These are phyloP conservation scores for Acrocyrtus sp. DNA, from an alignment of 2,888 invertebrate genomes.

Conservation along the genomic window DNA sequence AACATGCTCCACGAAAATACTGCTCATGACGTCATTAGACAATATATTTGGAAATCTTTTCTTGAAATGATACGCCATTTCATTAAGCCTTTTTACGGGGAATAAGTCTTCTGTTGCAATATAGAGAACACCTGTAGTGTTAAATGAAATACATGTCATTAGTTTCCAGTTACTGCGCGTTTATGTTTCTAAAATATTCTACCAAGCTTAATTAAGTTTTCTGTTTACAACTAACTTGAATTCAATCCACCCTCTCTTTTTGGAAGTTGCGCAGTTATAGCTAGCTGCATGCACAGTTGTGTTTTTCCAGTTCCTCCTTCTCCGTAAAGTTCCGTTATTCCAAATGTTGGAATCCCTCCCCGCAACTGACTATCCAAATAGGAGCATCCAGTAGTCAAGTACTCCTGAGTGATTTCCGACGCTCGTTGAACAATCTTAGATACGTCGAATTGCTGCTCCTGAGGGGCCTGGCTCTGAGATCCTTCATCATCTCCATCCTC, in stretches of 20 bases:
- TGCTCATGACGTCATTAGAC: constrained; percentile 66
- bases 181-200: neutral
- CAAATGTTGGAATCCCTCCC: constrained; percentile 77
- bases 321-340: constrained; percentile 83
- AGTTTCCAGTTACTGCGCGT: neutral
- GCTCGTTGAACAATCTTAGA: constrained; percentile 17
- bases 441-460: constrained; percentile 5
- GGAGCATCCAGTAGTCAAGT: constrained; percentile 70
- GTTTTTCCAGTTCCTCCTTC: constrained; percentile 85
- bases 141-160: neutral
- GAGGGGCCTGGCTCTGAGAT: neutral
- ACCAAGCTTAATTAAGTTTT: neutral
- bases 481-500: neutral
- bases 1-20: constrained; percentile 76
- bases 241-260: constrained; percentile 69
- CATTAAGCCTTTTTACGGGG: constrained; percentile 74
- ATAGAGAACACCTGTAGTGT: constrained; percentile 72
- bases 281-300: constrained; percentile 79
- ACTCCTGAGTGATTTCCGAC: constrained; percentile 39
- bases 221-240: constrained; percentile 66
- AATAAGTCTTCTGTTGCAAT: constrained; percentile 83
- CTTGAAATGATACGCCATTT: constrained; percentile 47
- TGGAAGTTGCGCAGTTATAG: constrained; percentile 74
- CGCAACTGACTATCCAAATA: constrained; percentile 72
- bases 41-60: constrained; percentile 25